Evolutionary conservation across 2,113 vertebrate species (phyloP).

Genomic region (Dendropsophus ebraccatus): DNA sequence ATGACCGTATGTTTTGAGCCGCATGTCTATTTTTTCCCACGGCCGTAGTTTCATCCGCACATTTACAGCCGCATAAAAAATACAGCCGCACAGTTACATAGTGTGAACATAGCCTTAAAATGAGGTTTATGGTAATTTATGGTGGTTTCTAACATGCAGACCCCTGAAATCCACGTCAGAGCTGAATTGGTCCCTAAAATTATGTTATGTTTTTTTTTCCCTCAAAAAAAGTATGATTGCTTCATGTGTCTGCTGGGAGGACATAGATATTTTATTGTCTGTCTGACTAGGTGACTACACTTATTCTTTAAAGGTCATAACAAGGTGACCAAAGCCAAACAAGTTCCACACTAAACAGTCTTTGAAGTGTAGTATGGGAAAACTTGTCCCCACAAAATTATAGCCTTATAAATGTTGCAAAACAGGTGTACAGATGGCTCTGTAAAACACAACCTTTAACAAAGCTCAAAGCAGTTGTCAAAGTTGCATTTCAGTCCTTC

Average conservation of each 20-base stretch:
- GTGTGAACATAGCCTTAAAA: no score
- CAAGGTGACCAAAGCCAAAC: conserved; percentile 35
- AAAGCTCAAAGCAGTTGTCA: conserved; percentile 15
- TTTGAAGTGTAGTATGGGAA: conserved; percentile 42
- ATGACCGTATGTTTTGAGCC: no score
- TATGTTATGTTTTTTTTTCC: no score
- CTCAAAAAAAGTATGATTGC: background rate
- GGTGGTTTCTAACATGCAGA: no score
- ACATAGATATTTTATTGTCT: background rate
- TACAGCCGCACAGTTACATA: no score
- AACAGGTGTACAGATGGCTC: conserved; percentile 50
- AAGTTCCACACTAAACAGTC: background rate
- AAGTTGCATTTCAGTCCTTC: background rate
- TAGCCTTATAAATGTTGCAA: conserved; percentile 38
- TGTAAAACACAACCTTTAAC: background rate
- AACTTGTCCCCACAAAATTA: conserved; percentile 36
- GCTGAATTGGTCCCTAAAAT: no score
- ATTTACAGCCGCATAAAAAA: no score
- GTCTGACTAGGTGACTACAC: background rate
- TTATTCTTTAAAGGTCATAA: conserved; percentile 32
- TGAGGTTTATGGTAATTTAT: no score
- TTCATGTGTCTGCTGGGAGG: background rate
- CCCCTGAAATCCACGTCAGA: no score
- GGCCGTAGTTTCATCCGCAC: no score
- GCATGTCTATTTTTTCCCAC: no score